Evolutionary conservation across 1,140 invertebrate genomes (phyloP), one percentile per base, ranked within the genome.

Genomic region (Proales similis): DNA sequence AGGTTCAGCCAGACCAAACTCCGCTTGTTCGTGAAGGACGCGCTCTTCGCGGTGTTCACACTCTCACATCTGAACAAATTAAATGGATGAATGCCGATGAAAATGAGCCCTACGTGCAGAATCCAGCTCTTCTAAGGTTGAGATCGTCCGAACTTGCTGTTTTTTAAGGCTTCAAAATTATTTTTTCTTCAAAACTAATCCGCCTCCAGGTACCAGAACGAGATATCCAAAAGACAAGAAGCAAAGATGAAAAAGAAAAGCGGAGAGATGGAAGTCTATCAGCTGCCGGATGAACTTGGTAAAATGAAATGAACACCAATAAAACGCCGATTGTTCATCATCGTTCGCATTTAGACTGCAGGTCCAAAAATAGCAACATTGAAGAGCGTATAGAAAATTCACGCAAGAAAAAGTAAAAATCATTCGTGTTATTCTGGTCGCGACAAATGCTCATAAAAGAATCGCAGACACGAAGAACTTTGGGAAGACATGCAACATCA

Each of bases 401-500:
- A 3, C 14, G 51, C 3, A 57, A 57, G 45, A 57, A 42, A 57
- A 57, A 57, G 51, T 57, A 57, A 36, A 36, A n/a, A 36, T 36
- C 14, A 36, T 9, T 9, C 9, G 14, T 36, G 9, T 36, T 36
- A 36, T 9, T 9, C 9, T 9, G 9, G 27, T 26, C 22, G 3
- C 1, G 1, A 22, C 26, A 17, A 33, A 14, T 33, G n/a, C 36
- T 30, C 17, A 12, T 33, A 48, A 19, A 19, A 22, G 22, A 48
- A 12, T 30, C 5, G 27, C 24, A 57, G 51, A 57, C 51, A 57
- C 30, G 45, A 57, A 12, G 51, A 57, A 57, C 39, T 27, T 29
- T 57, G 51, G 51, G 51, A 57, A 14, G 51, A 57, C 36, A 57
- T 57, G 51, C 11, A 42, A 1, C 51, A 57, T 20, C 38, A 57